Evolutionary conservation across 2,888 invertebrate genomes (phyloP).

Genomic region (Imbricaverruca yamaguchii): DNA sequence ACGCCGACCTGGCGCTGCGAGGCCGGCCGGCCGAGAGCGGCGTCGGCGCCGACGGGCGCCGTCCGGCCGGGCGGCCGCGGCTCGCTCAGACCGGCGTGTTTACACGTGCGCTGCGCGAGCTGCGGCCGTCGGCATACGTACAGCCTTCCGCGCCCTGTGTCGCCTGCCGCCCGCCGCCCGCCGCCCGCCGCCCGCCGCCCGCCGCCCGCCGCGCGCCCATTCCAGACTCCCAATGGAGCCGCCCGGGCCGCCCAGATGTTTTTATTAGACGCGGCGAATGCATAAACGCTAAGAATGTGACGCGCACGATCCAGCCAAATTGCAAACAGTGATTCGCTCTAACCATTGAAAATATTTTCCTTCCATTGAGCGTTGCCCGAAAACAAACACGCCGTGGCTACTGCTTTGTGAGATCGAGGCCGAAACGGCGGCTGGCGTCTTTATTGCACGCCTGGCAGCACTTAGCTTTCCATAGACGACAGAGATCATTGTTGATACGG

Average conservation of each 20-base stretch:
- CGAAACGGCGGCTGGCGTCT: not conserved
- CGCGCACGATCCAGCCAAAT: not conserved
- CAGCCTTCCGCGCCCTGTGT: too few relatives aligned
- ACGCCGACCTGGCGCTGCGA: not conserved
- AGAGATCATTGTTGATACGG: conserved; percentile 14
- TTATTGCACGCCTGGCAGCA: conserved; percentile 11
- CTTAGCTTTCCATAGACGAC: conserved; percentile 18
- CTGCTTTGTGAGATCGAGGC: not conserved
- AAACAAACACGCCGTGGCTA: not conserved
- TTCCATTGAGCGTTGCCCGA: conserved; percentile 3
- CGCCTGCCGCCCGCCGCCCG: not conserved
- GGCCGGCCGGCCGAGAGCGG: not conserved
- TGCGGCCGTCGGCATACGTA: too few relatives aligned
- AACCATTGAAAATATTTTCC: conserved; percentile 19
- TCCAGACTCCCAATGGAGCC: not conserved
- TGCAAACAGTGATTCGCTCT: conserved; percentile 21
- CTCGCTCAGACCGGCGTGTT: too few relatives aligned
- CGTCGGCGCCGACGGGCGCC: too few relatives aligned
- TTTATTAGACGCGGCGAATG: conserved; percentile 4
- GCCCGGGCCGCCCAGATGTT: not conserved
- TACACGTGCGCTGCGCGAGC: too few relatives aligned
- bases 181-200: not conserved
- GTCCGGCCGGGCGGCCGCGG: too few relatives aligned
- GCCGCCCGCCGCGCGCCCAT: not conserved
- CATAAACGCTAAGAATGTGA: conserved; percentile 19